Percentiles rank a stretch among this genome's conserved stretches.
These are phyloP conservation scores for Varroa destructor DNA, from an alignment of 1,140 invertebrate species.

Conservation along the genomic window DNA sequence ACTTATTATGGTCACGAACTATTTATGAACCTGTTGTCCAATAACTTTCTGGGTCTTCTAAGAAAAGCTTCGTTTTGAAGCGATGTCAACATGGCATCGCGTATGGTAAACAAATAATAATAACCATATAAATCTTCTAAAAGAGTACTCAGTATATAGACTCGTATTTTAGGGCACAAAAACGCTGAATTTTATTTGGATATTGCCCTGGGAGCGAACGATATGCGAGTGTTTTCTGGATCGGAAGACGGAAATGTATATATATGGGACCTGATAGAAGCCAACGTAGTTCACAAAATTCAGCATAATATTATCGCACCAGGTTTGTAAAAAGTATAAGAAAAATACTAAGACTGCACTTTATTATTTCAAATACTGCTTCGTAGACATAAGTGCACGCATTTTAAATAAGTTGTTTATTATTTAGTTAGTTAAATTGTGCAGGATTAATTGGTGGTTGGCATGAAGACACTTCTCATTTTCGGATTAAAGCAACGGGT, in stretches of 20 bases:
- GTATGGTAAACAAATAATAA: no score
- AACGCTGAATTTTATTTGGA: constrained; percentile 69
- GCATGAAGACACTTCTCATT: constrained; percentile 14
- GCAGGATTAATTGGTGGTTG: constrained; percentile 6
- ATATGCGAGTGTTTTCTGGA: constrained; percentile 70
- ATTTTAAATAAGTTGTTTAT: constrained; percentile 32
- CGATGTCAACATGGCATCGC: no score
- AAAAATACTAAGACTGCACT: not conserved
- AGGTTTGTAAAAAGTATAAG: constrained; percentile 36
- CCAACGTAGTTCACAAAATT: constrained; percentile 3
- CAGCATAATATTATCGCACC: not conserved
- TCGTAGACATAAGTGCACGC: no score
- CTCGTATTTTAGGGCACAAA: constrained; percentile 50
- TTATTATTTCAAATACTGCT: no score
- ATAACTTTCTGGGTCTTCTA: no score
- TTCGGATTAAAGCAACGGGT: constrained; percentile 6
- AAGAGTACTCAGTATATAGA: not conserved
- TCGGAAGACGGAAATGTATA: constrained; percentile 69
- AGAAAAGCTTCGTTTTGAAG: no score
- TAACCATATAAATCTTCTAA: no score
- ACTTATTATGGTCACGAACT: no score
- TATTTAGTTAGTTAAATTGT: constrained; percentile 41
- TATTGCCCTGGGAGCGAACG: constrained; percentile 62
- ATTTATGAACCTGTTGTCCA: no score
- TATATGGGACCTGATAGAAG: constrained; percentile 70